A percentile compares a stretch with the other conserved stretches of the same genome.
Evolutionary conservation across 2,113 vertebrate species (phyloP).

Genomic region (Pycnonotus jocosus): DNA sequence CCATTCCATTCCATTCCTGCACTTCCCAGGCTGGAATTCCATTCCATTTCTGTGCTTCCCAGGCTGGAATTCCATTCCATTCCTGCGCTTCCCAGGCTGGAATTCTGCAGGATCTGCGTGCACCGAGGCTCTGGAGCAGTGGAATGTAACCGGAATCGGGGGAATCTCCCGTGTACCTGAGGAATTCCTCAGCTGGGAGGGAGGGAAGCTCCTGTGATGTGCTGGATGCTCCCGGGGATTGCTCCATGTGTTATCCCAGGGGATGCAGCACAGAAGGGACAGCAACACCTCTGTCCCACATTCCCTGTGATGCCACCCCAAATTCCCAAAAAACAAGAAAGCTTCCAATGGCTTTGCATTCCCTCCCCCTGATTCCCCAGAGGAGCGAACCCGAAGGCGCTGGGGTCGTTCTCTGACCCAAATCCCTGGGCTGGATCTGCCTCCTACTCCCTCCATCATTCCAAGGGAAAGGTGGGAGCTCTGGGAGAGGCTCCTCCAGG

Average conservation of each 20-base stretch:
- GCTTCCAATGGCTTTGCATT: not conserved
- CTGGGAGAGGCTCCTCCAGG: not conserved
- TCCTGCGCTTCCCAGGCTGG: not conserved
- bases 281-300: not conserved
- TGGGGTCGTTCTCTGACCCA: not conserved
- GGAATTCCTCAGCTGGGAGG: rapidly evolving
- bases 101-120: not conserved
- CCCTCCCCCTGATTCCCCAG: not conserved
- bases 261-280: not conserved
- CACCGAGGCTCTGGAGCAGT: not conserved
- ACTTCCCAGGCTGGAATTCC: not conserved
- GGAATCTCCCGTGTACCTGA: not conserved
- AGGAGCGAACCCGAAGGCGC: not conserved
- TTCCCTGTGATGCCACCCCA: not conserved
- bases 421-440: rapidly evolving
- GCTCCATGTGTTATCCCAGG: rapidly evolving
- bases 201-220: rapidly evolving
- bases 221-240: not conserved
- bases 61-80: too few species aligned
- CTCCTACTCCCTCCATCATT: not conserved
- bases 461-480: not conserved
- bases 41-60: too few species aligned
- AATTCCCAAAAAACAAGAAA: not conserved
- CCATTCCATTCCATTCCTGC: not conserved
- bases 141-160: rapidly evolving